Percentiles rank a stretch among this genome's conserved stretches.
These are phyloP conservation scores for Eupithecia tripunctaria DNA, from an alignment of 2,888 invertebrate genomes.

Conservation along the genomic window DNA sequence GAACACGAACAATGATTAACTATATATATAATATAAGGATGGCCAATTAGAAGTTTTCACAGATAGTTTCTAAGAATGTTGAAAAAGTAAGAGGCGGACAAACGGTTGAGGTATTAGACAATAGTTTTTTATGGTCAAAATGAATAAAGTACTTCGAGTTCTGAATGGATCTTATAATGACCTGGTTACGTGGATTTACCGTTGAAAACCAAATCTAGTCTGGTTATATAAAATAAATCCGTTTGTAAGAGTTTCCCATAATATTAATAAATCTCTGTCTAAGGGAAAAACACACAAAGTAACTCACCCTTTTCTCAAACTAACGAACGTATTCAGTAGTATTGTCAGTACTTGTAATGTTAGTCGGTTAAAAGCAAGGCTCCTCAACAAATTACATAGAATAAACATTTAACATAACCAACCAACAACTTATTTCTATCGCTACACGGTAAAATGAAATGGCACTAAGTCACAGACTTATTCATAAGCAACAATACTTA, in stretches of 20 bases:
- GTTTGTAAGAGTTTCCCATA: neutral
- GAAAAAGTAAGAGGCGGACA: no score
- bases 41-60: no score
- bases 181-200: neutral
- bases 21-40: no score
- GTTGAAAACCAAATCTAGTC: neutral
- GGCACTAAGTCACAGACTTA: neutral
- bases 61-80: no score
- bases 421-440: neutral
- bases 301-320: neutral
- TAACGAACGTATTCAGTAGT: neutral
- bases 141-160: no score
- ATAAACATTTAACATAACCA: constrained; percentile 3
- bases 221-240: neutral
- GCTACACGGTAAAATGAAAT: neutral
- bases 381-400: neutral
- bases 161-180: neutral
- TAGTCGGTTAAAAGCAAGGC: neutral
- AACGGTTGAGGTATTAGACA: no score
- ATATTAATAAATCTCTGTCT: neutral
- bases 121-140: no score
- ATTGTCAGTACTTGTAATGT: neutral
- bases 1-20: no score
- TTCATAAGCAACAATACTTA: constrained; percentile 10
- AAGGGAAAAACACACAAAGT: neutral